Conservation (phyloP, 2,113 vertebrate genomes). For the Semicossyphus pulcher region DNA sequence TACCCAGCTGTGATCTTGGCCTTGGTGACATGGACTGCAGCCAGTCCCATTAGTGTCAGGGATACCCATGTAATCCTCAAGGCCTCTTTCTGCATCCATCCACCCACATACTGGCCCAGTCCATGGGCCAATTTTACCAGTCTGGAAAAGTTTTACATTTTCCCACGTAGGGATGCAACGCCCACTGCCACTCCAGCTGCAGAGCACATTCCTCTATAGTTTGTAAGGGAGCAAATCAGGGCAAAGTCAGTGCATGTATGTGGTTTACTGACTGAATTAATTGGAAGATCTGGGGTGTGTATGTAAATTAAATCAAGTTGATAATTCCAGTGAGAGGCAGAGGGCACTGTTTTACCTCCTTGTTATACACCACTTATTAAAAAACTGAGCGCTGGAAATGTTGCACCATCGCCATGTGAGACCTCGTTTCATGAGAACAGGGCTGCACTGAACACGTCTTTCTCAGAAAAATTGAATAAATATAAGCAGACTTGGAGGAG, state of each 20-base stretch:
- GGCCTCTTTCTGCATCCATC: constrained; percentile 10
- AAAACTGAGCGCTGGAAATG: neutral
- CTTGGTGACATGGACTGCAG: constrained; percentile 18
- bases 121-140: constrained; percentile 32
- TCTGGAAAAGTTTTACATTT: constrained; percentile 42
- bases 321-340: neutral
- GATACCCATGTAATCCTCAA: constrained; percentile 52
- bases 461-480: constrained; percentile 42
- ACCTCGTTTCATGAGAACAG: constrained; percentile 5
- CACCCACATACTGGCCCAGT: constrained; percentile 21
- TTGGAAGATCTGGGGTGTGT: neutral
- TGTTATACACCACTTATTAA: neutral
- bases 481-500: constrained; percentile 27
- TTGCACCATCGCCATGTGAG: neutral
- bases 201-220: constrained; percentile 38
- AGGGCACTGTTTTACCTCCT: neutral
- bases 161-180: constrained; percentile 56
- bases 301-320: neutral
- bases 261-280: neutral
- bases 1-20: constrained; percentile 59
- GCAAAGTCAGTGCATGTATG: constrained; percentile 29
- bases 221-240: constrained; percentile 31
- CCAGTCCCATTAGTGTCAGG: constrained; percentile 29
- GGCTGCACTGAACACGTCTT: constrained; percentile 11
- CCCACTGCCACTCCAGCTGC: constrained; percentile 59